A percentile compares a stretch with the other conserved stretches of the same genome.
Conservation (phyloP, 2,888 invertebrate species). For the Brachynemurus nebulosus region DNA sequence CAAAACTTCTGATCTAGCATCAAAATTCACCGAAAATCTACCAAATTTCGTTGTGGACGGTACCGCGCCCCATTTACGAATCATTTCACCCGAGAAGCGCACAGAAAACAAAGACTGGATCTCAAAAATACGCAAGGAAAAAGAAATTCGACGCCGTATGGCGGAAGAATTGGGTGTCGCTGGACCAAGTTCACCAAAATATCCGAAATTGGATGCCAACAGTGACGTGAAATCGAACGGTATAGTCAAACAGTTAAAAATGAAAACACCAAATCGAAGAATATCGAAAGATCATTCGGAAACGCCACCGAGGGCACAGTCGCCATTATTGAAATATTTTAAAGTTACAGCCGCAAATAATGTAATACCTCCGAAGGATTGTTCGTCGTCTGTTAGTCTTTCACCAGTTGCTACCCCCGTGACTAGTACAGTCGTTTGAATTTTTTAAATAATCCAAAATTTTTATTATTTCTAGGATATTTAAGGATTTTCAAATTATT, state of each 20-base stretch:
- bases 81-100: constrained; percentile 53
- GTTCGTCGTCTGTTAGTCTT: too few relatives aligned
- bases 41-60: constrained; percentile 67
- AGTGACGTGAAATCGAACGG: background rate
- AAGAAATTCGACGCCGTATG: constrained; percentile 25
- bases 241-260: constrained; percentile 14
- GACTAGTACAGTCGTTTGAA: too few relatives aligned
- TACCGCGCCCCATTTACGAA: constrained; percentile 57
- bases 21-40: constrained; percentile 44
- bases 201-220: constrained; percentile 20
- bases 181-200: constrained; percentile 23
- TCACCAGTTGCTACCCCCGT: too few relatives aligned
- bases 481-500: background rate
- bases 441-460: too few relatives aligned
- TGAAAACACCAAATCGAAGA: constrained; percentile 12
- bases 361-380: too few relatives aligned
- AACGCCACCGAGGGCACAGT: constrained; percentile 7
- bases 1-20: constrained; percentile 32
- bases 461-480: background rate
- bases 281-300: constrained; percentile 12
- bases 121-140: constrained; percentile 46
- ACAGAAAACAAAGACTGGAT: constrained; percentile 59
- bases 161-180: constrained; percentile 22
- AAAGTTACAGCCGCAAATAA: constrained; percentile 24
- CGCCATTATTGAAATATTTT: constrained; percentile 25